Evolutionary conservation across 1,140 invertebrate species (phyloP), one percentile per base, ranked within the genome.

Genomic region (Brachionus rubens): DNA sequence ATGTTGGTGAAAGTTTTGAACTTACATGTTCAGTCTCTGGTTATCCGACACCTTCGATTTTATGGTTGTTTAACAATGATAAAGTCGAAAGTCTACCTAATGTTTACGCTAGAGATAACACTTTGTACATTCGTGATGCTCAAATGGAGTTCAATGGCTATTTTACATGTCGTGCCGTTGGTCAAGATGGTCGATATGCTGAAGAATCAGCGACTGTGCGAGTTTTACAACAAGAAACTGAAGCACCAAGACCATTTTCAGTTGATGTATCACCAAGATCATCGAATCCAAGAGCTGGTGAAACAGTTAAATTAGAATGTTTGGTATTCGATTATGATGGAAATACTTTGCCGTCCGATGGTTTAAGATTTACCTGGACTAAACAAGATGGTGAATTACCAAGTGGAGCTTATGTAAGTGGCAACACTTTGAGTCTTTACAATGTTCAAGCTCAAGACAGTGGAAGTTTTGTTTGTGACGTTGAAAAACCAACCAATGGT

Each of bases 21-120:
- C 30, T 65, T 30, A 43, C 40, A n/a, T 65, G 59, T 14, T 43
- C 19, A 19, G 59, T 65, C 26, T 3, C 36, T 24, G 59, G 59
- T 21, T 65, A 41, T 14, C 59, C 59, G 43, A 65, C 10, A n/a
- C 59, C 59, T n/a, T 19, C 59, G 10, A 28, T 65, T 21, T 21
- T 21, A 12, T 65, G 59, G 59, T 24, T 43, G 2, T 65, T 65
- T 24, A 65, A 65, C 33, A 65, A 65, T 65, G 59, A 65, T 21
- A 65, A 26, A 65, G 30, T 65, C 26, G 59, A 65, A 16, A 65
- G 30, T 43, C 43, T 65, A 10, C 36, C 21, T 12, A 65, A 65
- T 40, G 59, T 65, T 12, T 3, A 41, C 30, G 40, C 24, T 0
- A 9, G 40, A 14, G 40, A 43, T 26, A 65, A 41, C 16, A 28